Evolutionary conservation across 2,797 vertebrate species (phyloP), one percentile per base, ranked within the genome.

Genomic region (Anableps anableps): DNA sequence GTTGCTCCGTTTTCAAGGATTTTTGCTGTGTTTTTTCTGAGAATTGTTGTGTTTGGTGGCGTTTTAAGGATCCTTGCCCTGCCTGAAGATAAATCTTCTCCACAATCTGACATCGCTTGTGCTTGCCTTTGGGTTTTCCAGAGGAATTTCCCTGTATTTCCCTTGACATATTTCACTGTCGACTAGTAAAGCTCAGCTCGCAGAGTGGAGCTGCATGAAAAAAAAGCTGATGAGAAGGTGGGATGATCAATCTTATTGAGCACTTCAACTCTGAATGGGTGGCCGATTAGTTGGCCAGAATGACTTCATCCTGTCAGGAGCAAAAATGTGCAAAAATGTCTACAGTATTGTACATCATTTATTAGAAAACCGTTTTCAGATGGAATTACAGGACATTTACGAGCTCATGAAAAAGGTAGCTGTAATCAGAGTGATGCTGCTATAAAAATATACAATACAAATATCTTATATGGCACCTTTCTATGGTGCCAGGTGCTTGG

Each of bases 41-140:
- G 77, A 41, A 80, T 77, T 77, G 58, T 71, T 75, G 76, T 73
- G 58, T 83, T 81, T 74, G 71, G 41, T 68, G 51, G 34, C 3
- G 66, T 23, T 83, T 85, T 86, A 78, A 4, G 47, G 76, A 88
- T 88, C 86, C 23, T 31, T 60, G 66, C 79, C 74, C 78, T 78
- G 79, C 74, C 72, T 82, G 75, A 79, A 84, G 72, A 87, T 77
- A 76, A 80, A 80, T 83, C 74, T 79, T 58, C 75, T 50, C 75
- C 68, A 55, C 60, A 43, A 73, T 84, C 80, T 75, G 77, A 79
- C 71, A 76, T 34, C 0, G 48, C 41, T 10, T 51, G 36, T 51
- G 36, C 53, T 81, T 53, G 80, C 73, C 74, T 53, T 71, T 64
- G 16, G 75, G 66, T 78, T 82, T 75, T 80, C 73, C 17, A 75